These are phyloP conservation scores for Frieseomelitta varia DNA, from an alignment of 1,140 invertebrate species.

Conservation along the genomic window DNA sequence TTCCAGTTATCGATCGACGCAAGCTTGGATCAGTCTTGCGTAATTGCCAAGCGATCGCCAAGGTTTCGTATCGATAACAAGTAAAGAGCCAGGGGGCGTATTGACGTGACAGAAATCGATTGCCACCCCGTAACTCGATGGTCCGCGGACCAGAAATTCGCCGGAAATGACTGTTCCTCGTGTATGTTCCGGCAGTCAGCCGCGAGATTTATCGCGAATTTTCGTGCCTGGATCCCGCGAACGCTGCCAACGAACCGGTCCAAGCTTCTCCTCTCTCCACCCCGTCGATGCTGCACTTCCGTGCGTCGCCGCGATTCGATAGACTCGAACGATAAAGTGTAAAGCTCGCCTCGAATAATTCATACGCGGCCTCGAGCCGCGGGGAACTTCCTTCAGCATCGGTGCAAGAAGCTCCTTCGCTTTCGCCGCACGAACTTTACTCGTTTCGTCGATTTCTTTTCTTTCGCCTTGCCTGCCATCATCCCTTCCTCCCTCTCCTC, in stretches of 20 bases:
- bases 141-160: slow-evolving; percentile 48
- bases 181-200: slow-evolving; percentile 62
- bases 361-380: not conserved
- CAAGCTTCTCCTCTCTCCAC: too few relatives aligned
- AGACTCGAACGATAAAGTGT: slow-evolving; percentile 16
- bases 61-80: too few relatives aligned
- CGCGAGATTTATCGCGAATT: slow-evolving; percentile 66
- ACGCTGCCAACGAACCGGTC: not conserved
- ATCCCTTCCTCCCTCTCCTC: too few relatives aligned
- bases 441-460: not conserved
- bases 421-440: not conserved
- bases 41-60: too few relatives aligned
- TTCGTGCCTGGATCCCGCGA: slow-evolving; percentile 60
- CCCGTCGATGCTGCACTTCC: slow-evolving; percentile 1
- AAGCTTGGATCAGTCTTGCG: too few relatives aligned
- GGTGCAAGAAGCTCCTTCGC: not conserved
- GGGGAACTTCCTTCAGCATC: not conserved
- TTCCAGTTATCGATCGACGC: too few relatives aligned
- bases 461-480: too few relatives aligned
- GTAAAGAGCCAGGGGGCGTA: too few relatives aligned
- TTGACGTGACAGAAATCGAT: too few relatives aligned
- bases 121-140: not conserved
- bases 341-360: slow-evolving; percentile 20
- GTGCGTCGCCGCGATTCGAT: slow-evolving; percentile 25
- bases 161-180: slow-evolving; percentile 66